Percentiles rank a stretch among this genome's conserved stretches.
Evolutionary conservation across 2,888 invertebrate genomes (phyloP).

Genomic region (Mycogona germanica): DNA sequence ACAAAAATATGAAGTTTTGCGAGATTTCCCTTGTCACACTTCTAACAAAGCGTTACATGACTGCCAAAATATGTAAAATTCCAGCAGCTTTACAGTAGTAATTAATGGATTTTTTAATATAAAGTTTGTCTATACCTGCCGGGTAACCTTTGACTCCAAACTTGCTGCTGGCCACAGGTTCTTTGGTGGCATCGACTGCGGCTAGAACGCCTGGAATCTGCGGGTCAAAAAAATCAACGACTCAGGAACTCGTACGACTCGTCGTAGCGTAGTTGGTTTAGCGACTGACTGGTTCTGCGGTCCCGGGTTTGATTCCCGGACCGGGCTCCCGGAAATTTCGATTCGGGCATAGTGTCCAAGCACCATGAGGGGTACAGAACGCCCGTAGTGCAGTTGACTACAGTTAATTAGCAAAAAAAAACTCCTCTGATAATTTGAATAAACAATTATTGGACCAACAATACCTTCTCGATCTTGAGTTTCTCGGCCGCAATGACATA

Average conservation of each 20-base stretch:
- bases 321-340: too few relatives aligned
- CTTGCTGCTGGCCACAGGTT: conserved; percentile 50
- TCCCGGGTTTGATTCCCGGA: too few relatives aligned
- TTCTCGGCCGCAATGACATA: conserved; percentile 63
- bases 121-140: conserved; percentile 34
- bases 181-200: conserved; percentile 74
- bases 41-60: too few relatives aligned
- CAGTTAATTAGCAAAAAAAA: too few relatives aligned
- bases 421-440: too few relatives aligned
- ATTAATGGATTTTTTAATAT: not conserved
- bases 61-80: too few relatives aligned
- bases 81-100: not conserved
- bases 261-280: not conserved
- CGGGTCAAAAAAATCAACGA: conserved; percentile 18
- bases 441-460: conserved; percentile 15
- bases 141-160: conserved; percentile 65
- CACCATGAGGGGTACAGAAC: too few relatives aligned
- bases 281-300: not conserved
- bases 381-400: too few relatives aligned
- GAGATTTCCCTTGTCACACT: too few relatives aligned
- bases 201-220: conserved; percentile 57
- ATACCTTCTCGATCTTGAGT: conserved; percentile 54
- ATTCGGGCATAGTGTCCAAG: too few relatives aligned
- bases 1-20: too few relatives aligned
- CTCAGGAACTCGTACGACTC: conserved; percentile 13